phyloP scores from a whole-genome alignment of 2,113 vertebrate species.

The Nyctibius bracteatus region DNA sequence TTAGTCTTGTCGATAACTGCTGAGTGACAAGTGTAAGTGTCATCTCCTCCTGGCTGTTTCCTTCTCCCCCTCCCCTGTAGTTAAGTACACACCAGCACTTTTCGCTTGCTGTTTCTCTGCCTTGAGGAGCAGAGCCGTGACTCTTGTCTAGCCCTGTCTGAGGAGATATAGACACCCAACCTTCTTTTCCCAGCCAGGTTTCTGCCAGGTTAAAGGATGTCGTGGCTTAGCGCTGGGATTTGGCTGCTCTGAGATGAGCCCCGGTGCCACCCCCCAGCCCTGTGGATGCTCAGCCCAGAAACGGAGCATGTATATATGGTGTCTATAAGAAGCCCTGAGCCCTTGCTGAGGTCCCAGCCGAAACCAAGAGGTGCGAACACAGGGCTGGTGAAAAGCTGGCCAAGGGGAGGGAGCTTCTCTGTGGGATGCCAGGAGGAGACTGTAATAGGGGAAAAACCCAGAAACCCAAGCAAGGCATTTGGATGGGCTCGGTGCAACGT shows the following conservation, averaged over 20 bases:
- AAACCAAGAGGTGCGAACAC: background rate
- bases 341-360: fast-evolving
- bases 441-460: background rate
- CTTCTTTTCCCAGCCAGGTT: fast-evolving
- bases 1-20: conserved; percentile 61
- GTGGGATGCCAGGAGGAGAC: background rate
- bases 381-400: background rate
- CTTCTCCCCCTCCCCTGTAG: background rate
- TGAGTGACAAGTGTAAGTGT: background rate
- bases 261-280: background rate
- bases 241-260: background rate
- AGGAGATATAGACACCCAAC: background rate
- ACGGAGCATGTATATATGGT: background rate
- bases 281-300: background rate
- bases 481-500: background rate
- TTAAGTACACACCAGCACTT: background rate
- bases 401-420: background rate
- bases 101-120: background rate
- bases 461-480: background rate
- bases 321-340: background rate
- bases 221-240: background rate
- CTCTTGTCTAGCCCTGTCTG: background rate
- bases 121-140: background rate
- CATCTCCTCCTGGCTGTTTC: background rate
- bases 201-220: background rate